phyloP scores from a whole-genome alignment of 2,113 vertebrate genomes.

The Colius striatus region DNA sequence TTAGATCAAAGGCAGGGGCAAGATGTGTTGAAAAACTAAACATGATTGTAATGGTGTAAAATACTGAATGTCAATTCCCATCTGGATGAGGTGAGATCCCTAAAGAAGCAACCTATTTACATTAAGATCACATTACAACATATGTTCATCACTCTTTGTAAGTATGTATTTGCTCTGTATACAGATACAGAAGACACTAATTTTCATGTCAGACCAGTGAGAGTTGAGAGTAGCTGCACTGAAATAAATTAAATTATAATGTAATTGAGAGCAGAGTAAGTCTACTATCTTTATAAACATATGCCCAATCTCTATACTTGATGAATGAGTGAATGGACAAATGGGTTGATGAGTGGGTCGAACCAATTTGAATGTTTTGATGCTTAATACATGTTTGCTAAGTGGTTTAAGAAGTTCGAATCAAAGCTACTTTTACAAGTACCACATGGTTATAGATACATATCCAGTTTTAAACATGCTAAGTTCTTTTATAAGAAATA shows the following conservation, averaged over 20 bases:
- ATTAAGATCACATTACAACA: constrained; percentile 33
- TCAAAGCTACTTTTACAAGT: background rate
- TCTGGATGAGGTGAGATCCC: constrained; percentile 55
- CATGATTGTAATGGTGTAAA: constrained; percentile 17
- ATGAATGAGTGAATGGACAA: background rate
- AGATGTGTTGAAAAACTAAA: constrained; percentile 61
- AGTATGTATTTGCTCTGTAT: background rate
- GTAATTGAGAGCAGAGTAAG: background rate
- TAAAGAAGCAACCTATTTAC: constrained; percentile 39
- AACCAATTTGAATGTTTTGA: background rate
- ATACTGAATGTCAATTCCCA: constrained; percentile 32
- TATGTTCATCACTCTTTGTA: background rate
- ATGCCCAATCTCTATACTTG: rapidly evolving
- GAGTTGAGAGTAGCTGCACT: background rate
- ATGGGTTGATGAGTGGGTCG: background rate
- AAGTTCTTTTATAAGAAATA: background rate
- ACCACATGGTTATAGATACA: background rate
- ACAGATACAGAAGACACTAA: background rate
- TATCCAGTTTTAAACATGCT: background rate
- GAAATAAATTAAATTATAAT: background rate
- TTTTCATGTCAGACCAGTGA: background rate
- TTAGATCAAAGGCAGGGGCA: constrained; percentile 47
- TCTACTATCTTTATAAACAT: background rate
- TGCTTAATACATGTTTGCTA: background rate
- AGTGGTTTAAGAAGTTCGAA: background rate